Evolutionary conservation across 2,888 invertebrate genomes (phyloP), one percentile per base, ranked within the genome.

Genomic region (Cosmorhoe ocellata): DNA sequence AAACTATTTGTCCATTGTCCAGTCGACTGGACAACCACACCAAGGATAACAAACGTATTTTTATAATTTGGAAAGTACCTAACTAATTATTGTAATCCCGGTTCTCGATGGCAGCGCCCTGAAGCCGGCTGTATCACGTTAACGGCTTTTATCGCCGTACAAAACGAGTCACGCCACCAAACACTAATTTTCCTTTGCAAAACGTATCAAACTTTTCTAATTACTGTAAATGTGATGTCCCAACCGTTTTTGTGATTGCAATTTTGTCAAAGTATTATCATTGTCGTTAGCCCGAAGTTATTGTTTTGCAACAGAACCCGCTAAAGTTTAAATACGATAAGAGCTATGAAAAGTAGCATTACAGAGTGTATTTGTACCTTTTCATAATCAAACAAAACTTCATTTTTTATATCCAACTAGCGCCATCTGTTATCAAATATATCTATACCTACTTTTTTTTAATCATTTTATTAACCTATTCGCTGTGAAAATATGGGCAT

Each of bases 131-230:
- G 73, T 71, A 69, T 67, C 71, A 61, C 69, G 72, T 74, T 77
- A 77, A 74, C 70, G 70, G 67, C 71, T 68, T 77, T 83, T 80
- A 84, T 78, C 74, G 71, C 68, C 69, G 76, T 70, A 72, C 69
- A 77, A 75, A 73, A 70, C 78, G 74, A 81, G 79, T 79, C 76
- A 78, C 79, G 74, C 81, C 81, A 79, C 84, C 78, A 84, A 84
- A 83, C 81, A 84, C 84, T 84, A 83, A 84, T 84, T 84, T 74
- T 76, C 76, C 77, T 80, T 81, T 76, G 66, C 79, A 78, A 81
- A 84, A 79, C 76, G 81, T 76, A 83, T 79, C 76, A 76, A 86
- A 86, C 83, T 86, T 86, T 84, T 80, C 82, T 84, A 86, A 84
- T 86, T 86, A 86, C 79, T 66, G 69, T 73, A 74, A 84, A 84